Conservation (phyloP, 2,113 vertebrate species). For the Eclectus roratus region DNA sequence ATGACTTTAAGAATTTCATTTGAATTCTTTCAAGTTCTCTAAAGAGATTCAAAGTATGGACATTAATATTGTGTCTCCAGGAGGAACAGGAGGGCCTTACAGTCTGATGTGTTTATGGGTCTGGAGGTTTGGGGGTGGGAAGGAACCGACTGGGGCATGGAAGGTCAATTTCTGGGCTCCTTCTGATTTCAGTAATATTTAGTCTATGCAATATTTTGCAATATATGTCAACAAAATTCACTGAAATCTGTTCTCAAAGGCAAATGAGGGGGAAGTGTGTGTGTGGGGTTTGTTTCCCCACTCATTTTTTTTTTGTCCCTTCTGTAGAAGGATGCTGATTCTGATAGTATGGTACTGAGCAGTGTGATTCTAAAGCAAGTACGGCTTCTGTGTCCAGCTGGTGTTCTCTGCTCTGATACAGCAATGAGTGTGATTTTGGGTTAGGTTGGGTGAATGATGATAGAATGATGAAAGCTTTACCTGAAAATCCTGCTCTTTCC, state of each 20-base stretch:
- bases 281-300: background rate
- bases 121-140: background rate
- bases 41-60: background rate
- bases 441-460: background rate
- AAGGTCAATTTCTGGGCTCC: background rate
- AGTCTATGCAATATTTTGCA: background rate
- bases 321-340: background rate
- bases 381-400: background rate
- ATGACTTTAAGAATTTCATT: background rate
- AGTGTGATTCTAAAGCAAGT: background rate
- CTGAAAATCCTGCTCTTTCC: background rate
- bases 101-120: background rate
- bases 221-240: background rate
- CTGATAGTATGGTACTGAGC: background rate
- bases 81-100: background rate
- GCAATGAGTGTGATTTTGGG: background rate
- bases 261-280: background rate
- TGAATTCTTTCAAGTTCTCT: background rate
- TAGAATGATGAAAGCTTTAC: background rate
- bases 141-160: background rate
- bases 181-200: background rate
- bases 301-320: background rate
- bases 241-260: background rate
- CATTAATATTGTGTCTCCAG: background rate
- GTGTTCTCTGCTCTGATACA: background rate